Conservation (phyloP, 2,797 vertebrate genomes). For the Xenopus petersii region DNA sequence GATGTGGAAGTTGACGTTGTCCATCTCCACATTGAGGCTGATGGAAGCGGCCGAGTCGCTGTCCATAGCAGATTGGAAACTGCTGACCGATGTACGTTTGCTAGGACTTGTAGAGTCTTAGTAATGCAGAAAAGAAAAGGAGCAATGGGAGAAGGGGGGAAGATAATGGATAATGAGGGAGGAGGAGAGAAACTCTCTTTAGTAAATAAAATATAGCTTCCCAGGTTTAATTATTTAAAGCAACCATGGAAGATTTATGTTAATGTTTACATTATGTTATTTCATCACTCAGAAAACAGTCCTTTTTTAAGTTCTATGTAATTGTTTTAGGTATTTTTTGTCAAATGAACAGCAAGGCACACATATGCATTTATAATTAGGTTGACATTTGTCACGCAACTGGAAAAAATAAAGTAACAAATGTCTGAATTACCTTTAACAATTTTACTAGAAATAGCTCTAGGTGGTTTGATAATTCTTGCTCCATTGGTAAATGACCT, state of each 20-base stretch:
- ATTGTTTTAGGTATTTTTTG: too few species aligned
- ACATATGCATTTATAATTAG: too few species aligned
- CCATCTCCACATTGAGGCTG: conserved; percentile 97
- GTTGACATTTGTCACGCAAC: too few species aligned
- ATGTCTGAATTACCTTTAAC: too few species aligned
- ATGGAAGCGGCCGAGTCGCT: conserved; percentile 97
- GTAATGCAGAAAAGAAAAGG: conserved; percentile 56
- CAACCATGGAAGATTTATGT: not conserved
- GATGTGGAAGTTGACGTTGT: conserved; percentile 99
- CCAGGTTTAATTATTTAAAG: conserved; percentile 16
- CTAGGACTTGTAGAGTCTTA: conserved; percentile 94
- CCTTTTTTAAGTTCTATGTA: too few species aligned
- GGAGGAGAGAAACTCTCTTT: conserved; percentile 70
- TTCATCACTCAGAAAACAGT: too few species aligned
- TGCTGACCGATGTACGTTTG: conserved; percentile 97
- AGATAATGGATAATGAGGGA: conserved; percentile 67
- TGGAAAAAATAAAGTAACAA: too few species aligned
- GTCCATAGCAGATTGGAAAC: conserved; percentile 95
- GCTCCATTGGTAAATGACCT: too few species aligned
- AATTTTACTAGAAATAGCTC: too few species aligned
- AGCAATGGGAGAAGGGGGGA: conserved; percentile 69
- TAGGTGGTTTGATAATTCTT: too few species aligned
- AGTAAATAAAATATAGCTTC: conserved; percentile 64
- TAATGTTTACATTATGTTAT: too few species aligned
- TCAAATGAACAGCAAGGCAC: too few species aligned